A percentile compares a stretch with the other conserved stretches of the same genome.
Evolutionary conservation across 2,797 vertebrate genomes (phyloP).

Genomic region (Muraenolepis orangiensis): DNA sequence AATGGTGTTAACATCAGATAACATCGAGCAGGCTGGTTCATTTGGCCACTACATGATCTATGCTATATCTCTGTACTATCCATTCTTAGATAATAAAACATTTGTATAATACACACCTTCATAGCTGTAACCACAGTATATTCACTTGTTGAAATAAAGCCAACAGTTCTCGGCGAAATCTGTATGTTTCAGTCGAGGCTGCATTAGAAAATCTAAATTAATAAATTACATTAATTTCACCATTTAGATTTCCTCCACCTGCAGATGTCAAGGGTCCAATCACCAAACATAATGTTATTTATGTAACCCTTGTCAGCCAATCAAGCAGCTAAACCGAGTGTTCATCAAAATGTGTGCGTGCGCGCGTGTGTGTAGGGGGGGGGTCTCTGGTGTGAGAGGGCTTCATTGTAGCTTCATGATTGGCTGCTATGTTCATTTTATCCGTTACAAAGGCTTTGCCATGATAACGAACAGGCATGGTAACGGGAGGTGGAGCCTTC

Average conservation of each 20-base stretch:
- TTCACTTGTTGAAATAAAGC: neutral
- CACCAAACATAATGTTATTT: neutral
- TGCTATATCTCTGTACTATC: neutral
- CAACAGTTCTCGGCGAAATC: neutral
- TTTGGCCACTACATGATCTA: neutral
- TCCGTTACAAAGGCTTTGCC: neutral
- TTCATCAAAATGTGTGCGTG: neutral
- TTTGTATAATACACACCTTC: neutral
- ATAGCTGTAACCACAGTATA: neutral
- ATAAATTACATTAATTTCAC: neutral
- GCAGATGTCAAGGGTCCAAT: neutral
- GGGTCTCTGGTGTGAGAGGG: neutral
- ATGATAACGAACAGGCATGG: neutral
- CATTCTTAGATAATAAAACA: neutral
- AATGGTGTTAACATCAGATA: neutral
- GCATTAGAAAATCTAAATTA: neutral
- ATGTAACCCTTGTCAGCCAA: neutral
- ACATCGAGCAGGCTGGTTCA: neutral
- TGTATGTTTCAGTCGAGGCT: neutral
- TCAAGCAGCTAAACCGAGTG: neutral
- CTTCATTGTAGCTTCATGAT: neutral
- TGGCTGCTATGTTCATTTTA: neutral
- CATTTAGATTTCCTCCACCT: neutral
- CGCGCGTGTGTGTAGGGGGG: neutral
- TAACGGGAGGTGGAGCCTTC: neutral